phyloP scores from a whole-genome alignment of 2,113 vertebrate genomes.

The Dipodomys spectabilis region DNA sequence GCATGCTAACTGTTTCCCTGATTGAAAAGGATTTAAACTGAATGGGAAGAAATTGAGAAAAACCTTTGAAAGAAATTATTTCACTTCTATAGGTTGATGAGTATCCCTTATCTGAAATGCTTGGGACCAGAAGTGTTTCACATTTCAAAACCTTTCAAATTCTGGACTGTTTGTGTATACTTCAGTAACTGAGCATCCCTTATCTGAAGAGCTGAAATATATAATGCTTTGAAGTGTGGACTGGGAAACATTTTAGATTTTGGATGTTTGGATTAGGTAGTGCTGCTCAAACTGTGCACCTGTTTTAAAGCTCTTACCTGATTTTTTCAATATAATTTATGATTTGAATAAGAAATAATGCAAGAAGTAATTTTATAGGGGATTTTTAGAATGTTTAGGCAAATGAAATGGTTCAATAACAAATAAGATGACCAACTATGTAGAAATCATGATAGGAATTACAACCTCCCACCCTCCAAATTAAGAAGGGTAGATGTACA shows the following conservation, averaged over 20 bases:
- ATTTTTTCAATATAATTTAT: conserved; percentile 48
- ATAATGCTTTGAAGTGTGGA: background rate
- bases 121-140: background rate
- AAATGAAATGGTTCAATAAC: background rate
- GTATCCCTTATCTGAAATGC: background rate
- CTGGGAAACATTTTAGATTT: background rate
- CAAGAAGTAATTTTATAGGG: background rate
- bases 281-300: background rate
- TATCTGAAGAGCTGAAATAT: background rate
- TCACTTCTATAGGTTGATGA: background rate
- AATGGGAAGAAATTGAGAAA: conserved; percentile 43
- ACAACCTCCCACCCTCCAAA: background rate
- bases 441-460: conserved; percentile 48
- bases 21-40: conserved; percentile 35
- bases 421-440: conserved; percentile 30
- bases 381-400: background rate
- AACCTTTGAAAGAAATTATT: conserved; percentile 40
- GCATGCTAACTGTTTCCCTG: background rate
- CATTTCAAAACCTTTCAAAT: background rate
- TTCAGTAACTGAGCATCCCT: background rate
- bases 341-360: background rate
- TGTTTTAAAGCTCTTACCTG: background rate
- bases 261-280: background rate
- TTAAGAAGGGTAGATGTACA: background rate
- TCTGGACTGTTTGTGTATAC: background rate